Evolutionary conservation across 1,140 invertebrate genomes (phyloP).

Genomic region (Varroa destructor): DNA sequence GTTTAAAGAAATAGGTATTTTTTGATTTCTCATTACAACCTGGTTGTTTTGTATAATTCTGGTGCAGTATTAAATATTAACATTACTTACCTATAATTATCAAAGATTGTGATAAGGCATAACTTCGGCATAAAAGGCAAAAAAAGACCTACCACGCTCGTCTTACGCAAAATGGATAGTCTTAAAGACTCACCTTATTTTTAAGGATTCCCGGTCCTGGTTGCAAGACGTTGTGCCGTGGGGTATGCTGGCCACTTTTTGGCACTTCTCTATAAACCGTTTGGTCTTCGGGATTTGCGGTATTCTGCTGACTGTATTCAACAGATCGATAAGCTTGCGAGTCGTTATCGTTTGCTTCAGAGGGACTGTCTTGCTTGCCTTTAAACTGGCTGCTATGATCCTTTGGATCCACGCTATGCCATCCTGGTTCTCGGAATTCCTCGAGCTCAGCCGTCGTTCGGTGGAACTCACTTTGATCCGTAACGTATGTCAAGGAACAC

Average conservation of each 20-base stretch:
- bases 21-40: no score
- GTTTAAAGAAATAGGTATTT: no score
- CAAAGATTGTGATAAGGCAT: no score
- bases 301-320: neutral
- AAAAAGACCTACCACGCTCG: neutral
- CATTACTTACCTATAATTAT: no score
- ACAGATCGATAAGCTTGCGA: neutral
- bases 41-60: no score
- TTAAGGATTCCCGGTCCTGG: constrained; percentile 26
- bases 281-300: neutral
- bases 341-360: no score
- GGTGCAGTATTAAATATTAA: no score
- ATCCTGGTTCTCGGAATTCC: neutral
- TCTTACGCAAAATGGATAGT: neutral
- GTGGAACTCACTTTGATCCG: neutral
- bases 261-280: constrained; percentile 1
- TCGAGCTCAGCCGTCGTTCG: constrained; percentile 16
- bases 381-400: no score
- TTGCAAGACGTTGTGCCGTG: constrained; percentile 10
- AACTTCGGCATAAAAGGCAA: neutral
- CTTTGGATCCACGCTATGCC: neutral
- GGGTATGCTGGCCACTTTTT: constrained; percentile 19
- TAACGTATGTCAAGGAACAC: constrained; percentile 7
- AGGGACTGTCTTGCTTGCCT: no score
- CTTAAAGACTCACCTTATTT: constrained; percentile 7